phyloP scores from a whole-genome alignment of 2,113 vertebrate genomes.

The Nymphicus hollandicus region DNA sequence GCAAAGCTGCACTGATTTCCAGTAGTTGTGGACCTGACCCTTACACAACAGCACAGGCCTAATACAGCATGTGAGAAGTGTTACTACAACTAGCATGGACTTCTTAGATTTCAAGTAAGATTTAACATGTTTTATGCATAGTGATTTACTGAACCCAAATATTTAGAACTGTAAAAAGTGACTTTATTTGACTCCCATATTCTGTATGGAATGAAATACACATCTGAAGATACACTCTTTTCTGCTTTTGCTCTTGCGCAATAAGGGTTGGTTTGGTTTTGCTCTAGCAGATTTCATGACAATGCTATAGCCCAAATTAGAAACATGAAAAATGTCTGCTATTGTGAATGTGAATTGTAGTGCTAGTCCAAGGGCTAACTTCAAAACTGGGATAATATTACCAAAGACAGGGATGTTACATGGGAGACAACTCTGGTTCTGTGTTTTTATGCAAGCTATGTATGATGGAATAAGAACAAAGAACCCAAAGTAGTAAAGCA shows the following conservation, averaged over 20 bases:
- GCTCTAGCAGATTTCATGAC: neutral
- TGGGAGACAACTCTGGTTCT: neutral
- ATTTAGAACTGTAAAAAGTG: neutral
- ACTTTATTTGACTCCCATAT: neutral
- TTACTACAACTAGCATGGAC: neutral
- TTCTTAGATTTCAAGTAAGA: neutral
- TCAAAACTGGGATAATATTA: neutral
- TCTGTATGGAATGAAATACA: neutral
- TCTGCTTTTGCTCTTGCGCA: neutral
- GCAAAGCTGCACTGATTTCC: neutral
- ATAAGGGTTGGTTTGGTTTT: neutral
- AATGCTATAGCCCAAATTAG: neutral
- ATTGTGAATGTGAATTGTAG: neutral
- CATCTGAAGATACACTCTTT: neutral
- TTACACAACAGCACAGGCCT: neutral
- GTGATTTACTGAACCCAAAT: neutral
- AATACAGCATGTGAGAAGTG: neutral
- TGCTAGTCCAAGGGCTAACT: neutral
- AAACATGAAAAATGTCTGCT: neutral
- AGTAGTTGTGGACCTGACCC: neutral
- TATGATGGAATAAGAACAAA: neutral
- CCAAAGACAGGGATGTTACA: neutral
- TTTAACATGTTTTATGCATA: neutral
- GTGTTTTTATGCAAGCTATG: neutral
- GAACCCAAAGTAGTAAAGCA: neutral